phyloP scores from a whole-genome alignment of 1,140 invertebrate species.

The Drosophila navojoa region DNA sequence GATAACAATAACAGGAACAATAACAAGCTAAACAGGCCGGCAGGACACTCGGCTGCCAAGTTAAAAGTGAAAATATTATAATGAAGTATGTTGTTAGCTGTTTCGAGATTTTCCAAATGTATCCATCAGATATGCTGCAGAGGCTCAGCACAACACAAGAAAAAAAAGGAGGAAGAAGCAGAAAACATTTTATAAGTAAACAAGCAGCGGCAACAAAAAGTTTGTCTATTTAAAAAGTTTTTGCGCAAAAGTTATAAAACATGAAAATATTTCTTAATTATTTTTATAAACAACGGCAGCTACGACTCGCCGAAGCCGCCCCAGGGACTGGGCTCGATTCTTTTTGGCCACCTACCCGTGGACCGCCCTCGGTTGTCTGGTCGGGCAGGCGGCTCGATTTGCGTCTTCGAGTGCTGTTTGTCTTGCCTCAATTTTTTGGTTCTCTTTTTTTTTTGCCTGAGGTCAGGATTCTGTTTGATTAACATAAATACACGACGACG shows the following conservation, averaged over 20 bases:
- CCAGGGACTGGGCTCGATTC: slow-evolving; percentile 1
- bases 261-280: slow-evolving; percentile 83
- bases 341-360: slow-evolving; percentile 1
- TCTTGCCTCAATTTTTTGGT: slow-evolving; percentile 48
- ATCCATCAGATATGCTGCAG: slow-evolving; percentile 60
- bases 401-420: slow-evolving; percentile 62
- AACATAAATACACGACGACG: slow-evolving; percentile 65
- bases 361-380: slow-evolving; percentile 2
- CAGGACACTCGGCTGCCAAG: slow-evolving; percentile 54
- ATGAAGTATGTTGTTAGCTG: slow-evolving; percentile 82
- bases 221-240: slow-evolving; percentile 82
- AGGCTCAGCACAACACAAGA: neutral
- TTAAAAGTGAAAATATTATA: slow-evolving; percentile 82
- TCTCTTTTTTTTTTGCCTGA: slow-evolving; percentile 44
- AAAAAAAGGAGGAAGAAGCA: neutral
- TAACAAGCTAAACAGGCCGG: slow-evolving; percentile 36
- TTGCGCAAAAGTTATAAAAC: slow-evolving; percentile 80
- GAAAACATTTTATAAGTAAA: slow-evolving; percentile 75
- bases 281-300: slow-evolving; percentile 71
- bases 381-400: slow-evolving; percentile 43
- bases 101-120: slow-evolving; percentile 77
- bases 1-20: slow-evolving; percentile 61
- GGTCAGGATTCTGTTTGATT: slow-evolving; percentile 81
- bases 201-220: slow-evolving; percentile 66
- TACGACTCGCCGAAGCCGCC: slow-evolving; percentile 14